These are phyloP conservation scores for Neotoxoptera formosana DNA, from an alignment of 1,140 invertebrate genomes.

Conservation along the genomic window DNA sequence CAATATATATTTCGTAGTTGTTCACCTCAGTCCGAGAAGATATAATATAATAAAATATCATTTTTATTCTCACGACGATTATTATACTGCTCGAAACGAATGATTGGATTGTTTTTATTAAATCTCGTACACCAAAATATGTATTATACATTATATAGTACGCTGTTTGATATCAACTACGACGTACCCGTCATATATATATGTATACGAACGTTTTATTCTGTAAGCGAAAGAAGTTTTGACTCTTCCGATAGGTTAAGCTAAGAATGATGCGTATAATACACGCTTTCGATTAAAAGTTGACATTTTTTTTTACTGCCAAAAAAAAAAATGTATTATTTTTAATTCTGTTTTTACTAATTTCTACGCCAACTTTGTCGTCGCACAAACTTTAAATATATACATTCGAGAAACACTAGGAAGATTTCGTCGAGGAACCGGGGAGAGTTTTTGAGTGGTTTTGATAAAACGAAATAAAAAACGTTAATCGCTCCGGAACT, in stretches of 20 bases:
- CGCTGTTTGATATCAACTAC: background rate
- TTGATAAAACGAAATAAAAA: constrained; percentile 47
- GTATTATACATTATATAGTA: background rate
- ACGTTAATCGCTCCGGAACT: constrained; percentile 44
- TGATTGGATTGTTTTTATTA: constrained; percentile 21
- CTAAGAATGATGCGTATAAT: background rate
- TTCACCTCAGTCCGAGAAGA: constrained; percentile 3
- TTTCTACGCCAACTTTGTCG: background rate
- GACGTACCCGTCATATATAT: background rate
- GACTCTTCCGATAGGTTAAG: background rate
- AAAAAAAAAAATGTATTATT: background rate
- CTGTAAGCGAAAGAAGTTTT: background rate
- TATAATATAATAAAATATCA: background rate
- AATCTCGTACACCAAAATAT: background rate
- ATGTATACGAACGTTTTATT: background rate
- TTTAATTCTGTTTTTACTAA: background rate
- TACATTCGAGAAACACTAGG: background rate
- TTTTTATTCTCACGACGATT: background rate
- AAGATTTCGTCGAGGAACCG: background rate
- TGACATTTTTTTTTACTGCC: background rate
- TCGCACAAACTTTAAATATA: background rate
- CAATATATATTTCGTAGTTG: background rate
- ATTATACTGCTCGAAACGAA: background rate
- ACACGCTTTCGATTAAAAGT: background rate
- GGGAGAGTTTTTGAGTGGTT: constrained; percentile 21